Evolutionary conservation across 1,140 invertebrate species (phyloP), one percentile per base, ranked within the genome.

Genomic region (Ceratosolen fusciceps): DNA sequence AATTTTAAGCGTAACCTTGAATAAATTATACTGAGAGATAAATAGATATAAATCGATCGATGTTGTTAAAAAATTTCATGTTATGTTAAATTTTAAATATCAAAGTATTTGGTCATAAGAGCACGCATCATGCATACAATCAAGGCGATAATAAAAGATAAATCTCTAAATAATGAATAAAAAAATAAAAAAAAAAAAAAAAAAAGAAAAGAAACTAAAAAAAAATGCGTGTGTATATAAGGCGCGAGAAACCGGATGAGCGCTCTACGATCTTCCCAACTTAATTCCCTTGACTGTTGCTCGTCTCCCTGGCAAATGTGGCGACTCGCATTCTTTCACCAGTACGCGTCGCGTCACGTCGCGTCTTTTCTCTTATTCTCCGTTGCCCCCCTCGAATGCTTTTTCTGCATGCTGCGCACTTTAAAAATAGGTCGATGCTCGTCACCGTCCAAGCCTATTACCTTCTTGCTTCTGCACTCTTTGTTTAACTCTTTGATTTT

Each of bases 381-480:
- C 47, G 62, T 65, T 37, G 67, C 67, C 39, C 67, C 67, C 67
- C 67, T 65, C 67, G 39, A 60, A 72, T 43, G 62, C 70, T 74
- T 65, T 77, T 67, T 60, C 77, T 74, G 39, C 71, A 26, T 26
- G 65, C 80, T 76, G 56, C 68, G 65, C 62, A 49, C 62, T 83
- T 84, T 83, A 86, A 85, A 86, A 87, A 86, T 86, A 86, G 85
- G 85, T 86, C 85, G 85, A 78, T 83, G 83, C 76, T 83, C 81
- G 74, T 62, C 47, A 37, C 29, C n/a, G 24, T 26, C 72, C 37
- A 26, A 54, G 52, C 47, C 24, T 49, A 37, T 73, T 56, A 47
- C 26, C 71, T 54, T 73, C 31, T 73, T 5, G 43, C 43, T 47
- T 65, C 19, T 2, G 7, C 19, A 31, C 29, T 60, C 58, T 65